phyloP scores from a whole-genome alignment of 1,140 invertebrate genomes.

The Bacillus rossius region DNA sequence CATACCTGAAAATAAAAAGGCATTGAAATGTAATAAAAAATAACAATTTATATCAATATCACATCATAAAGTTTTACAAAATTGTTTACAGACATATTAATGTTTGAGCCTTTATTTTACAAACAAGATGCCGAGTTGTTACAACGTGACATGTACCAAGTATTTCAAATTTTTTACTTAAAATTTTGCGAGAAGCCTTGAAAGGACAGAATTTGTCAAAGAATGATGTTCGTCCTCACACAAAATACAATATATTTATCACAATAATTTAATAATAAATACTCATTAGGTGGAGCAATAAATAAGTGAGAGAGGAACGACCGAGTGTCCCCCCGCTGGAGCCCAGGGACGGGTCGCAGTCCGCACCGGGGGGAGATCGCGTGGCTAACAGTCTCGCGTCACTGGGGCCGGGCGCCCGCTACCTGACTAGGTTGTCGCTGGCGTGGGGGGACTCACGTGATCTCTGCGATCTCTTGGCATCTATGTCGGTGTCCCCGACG shows the following conservation, averaged over 20 bases:
- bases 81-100: too few relatives aligned
- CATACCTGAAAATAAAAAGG: constrained; percentile 5
- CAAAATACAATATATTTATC: not conserved
- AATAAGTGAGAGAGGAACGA: not conserved
- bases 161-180: too few relatives aligned
- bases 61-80: too few relatives aligned
- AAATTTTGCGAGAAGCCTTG: too few relatives aligned
- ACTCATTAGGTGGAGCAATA: not conserved
- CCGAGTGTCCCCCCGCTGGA: not conserved
- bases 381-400: too few relatives aligned
- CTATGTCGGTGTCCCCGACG: constrained; percentile 53
- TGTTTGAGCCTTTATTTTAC: too few relatives aligned
- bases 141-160: constrained; percentile 16
- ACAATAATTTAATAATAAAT: constrained; percentile 2
- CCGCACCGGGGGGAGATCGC: too few relatives aligned
- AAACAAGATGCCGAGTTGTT: not conserved
- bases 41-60: not conserved
- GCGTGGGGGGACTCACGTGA: constrained; percentile 64
- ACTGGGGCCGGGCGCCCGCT: not conserved
- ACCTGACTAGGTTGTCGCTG: not conserved
- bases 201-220: not conserved
- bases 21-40: not conserved
- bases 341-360: too few relatives aligned
- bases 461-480: constrained; percentile 58
- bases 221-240: not conserved